Evolutionary conservation across 1,140 invertebrate genomes (phyloP).

Genomic region (Venustaconcha ellipsiformis): DNA sequence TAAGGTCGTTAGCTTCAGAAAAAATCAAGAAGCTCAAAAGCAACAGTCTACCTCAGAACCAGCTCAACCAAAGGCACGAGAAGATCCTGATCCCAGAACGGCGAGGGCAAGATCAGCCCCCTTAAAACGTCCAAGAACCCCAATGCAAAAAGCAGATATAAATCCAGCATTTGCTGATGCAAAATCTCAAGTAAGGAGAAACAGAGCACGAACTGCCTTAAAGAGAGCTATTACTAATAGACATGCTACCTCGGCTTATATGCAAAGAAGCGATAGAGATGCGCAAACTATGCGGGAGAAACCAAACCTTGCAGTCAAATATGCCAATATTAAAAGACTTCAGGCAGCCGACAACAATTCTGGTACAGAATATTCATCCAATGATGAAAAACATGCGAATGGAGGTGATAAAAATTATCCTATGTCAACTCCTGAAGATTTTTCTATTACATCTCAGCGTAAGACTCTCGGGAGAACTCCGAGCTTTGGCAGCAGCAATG

Average conservation of each 20-base stretch:
- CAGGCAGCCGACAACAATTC: background rate
- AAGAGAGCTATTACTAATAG: conserved; percentile 42
- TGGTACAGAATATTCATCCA: conserved; percentile 3
- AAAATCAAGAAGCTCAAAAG: conserved; percentile 15
- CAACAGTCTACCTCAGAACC: background rate
- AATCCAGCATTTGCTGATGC: conserved; percentile 24
- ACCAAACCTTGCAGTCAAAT: conserved; percentile 41
- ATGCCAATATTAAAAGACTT: conserved; percentile 45
- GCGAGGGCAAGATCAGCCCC: conserved; percentile 22
- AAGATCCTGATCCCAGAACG: conserved; percentile 6
- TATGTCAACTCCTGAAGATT: conserved; percentile 17
- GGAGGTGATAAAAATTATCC: conserved; percentile 10
- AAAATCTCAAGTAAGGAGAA: conserved; percentile 32
- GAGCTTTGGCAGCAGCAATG: conserved; percentile 51
- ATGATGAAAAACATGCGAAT: conserved; percentile 16
- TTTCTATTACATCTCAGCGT: conserved; percentile 6
- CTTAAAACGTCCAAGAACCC: conserved; percentile 25
- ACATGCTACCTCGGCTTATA: background rate
- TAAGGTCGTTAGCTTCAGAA: conserved; percentile 29
- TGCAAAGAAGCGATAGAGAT: no score
- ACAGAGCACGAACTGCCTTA: conserved; percentile 43
- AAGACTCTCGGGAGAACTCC: conserved; percentile 18
- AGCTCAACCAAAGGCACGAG: background rate
- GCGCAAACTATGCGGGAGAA: background rate
- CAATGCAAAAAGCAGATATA: conserved; percentile 20